Conservation (phyloP, 2,888 invertebrate genomes). For the Drosophila borealis region DNA sequence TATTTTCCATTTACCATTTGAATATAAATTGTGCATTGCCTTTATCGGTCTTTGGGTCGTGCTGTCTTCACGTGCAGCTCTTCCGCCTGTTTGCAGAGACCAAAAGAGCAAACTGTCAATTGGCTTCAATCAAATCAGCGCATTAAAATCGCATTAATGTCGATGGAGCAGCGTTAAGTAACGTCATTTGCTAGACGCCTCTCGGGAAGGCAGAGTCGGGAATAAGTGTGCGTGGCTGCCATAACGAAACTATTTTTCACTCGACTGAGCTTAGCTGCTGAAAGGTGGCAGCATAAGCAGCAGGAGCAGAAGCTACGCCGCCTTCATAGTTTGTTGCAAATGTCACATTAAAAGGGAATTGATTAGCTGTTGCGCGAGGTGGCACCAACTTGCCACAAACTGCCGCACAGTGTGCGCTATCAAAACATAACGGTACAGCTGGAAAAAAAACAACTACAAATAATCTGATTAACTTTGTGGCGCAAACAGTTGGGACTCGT, state of each 20-base stretch:
- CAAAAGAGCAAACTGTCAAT: conserved; percentile 60
- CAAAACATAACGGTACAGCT: neutral
- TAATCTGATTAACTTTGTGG: conserved; percentile 51
- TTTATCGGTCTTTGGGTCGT: conserved; percentile 1
- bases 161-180: conserved; percentile 42
- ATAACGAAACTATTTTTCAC: conserved; percentile 66
- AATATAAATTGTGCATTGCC: conserved; percentile 29
- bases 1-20: conserved; percentile 33
- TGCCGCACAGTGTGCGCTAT: conserved; percentile 3
- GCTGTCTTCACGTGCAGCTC: conserved; percentile 2
- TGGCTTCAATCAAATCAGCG: conserved; percentile 73
- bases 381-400: conserved; percentile 10
- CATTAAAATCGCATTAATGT: conserved; percentile 73
- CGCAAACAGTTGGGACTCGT: neutral
- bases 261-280: conserved; percentile 42
- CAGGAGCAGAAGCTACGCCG: conserved; percentile 1
- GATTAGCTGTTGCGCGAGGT: conserved; percentile 62
- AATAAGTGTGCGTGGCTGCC: conserved; percentile 34
- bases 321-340: conserved; percentile 24
- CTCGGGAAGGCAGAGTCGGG: neutral
- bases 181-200: conserved; percentile 22
- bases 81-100: conserved; percentile 19
- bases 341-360: conserved; percentile 59
- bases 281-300: neutral
- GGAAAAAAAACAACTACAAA: conserved; percentile 45